phyloP scores from a whole-genome alignment of 2,113 vertebrate genomes.

The Anoura caudifer region DNA sequence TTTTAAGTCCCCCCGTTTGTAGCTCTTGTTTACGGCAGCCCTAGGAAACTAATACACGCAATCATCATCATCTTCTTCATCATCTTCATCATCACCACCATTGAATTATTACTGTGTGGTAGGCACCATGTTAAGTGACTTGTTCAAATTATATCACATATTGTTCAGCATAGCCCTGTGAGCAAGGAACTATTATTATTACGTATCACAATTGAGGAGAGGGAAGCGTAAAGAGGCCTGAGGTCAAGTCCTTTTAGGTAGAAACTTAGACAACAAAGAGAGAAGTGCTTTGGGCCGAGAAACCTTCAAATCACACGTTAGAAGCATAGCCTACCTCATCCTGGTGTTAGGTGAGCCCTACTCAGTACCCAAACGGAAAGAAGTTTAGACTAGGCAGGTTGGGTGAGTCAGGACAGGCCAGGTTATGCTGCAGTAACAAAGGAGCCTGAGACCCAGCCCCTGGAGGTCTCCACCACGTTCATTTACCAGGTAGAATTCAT shows the following conservation, averaged over 20 bases:
- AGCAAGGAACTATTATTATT: background rate
- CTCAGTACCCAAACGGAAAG: background rate
- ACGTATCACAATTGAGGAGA: rapidly evolving
- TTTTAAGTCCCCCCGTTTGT: background rate
- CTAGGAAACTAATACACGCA: too few relatives aligned
- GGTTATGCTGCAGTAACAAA: background rate
- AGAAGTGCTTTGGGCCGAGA: background rate
- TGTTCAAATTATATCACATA: background rate
- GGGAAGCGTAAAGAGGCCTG: background rate
- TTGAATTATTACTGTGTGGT: background rate
- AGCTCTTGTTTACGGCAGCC: background rate
- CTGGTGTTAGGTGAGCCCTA: background rate
- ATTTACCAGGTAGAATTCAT: background rate
- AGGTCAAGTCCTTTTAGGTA: background rate
- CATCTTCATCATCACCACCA: background rate
- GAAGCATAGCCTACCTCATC: background rate
- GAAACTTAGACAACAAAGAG: background rate
- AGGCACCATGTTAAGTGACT: background rate
- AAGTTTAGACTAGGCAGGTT: background rate
- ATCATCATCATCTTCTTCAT: background rate
- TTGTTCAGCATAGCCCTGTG: background rate
- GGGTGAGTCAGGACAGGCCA: background rate
- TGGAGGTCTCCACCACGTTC: background rate
- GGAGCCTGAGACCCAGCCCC: background rate
- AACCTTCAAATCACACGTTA: background rate